These are phyloP conservation scores for Coenonympha arcania DNA, from an alignment of 2,888 invertebrate species.

Conservation along the genomic window DNA sequence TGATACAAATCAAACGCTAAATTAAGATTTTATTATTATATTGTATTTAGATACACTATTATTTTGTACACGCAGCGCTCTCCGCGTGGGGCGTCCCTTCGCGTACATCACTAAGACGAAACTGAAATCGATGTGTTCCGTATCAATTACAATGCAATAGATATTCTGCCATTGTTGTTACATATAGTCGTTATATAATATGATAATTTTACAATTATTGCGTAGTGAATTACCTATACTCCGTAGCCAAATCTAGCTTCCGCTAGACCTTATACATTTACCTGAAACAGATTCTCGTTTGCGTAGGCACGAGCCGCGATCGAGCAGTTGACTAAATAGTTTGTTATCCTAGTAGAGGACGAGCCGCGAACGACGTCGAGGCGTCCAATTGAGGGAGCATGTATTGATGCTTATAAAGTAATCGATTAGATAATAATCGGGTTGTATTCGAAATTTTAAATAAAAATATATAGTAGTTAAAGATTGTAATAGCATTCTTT, in stretches of 20 bases:
- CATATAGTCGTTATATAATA: conserved; percentile 35
- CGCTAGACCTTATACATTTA: conserved; percentile 31
- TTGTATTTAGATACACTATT: conserved; percentile 9
- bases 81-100: conserved; percentile 1
- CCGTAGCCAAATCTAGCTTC: conserved; percentile 38
- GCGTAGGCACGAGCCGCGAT: conserved; percentile 10
- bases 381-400: conserved; percentile 2
- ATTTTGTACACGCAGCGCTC: conserved; percentile 4
- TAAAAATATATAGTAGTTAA: conserved; percentile 14
- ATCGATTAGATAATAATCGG: conserved; percentile 16
- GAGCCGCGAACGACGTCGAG: not conserved
- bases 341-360: conserved; percentile 7
- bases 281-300: conserved; percentile 26
- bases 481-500: conserved; percentile 17
- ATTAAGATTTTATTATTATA: conserved; percentile 23
- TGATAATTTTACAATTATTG: conserved; percentile 32
- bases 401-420: conserved; percentile 16
- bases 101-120: conserved; percentile 13
- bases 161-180: conserved; percentile 54
- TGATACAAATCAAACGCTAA: conserved; percentile 33
- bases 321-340: conserved; percentile 16
- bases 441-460: conserved; percentile 20
- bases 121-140: conserved; percentile 56
- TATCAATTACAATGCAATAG: conserved; percentile 60
- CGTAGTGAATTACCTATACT: conserved; percentile 34